Base-by-base conservation (phyloP, 1,140 invertebrate species). In the Notospermus geniculatus region DNA sequence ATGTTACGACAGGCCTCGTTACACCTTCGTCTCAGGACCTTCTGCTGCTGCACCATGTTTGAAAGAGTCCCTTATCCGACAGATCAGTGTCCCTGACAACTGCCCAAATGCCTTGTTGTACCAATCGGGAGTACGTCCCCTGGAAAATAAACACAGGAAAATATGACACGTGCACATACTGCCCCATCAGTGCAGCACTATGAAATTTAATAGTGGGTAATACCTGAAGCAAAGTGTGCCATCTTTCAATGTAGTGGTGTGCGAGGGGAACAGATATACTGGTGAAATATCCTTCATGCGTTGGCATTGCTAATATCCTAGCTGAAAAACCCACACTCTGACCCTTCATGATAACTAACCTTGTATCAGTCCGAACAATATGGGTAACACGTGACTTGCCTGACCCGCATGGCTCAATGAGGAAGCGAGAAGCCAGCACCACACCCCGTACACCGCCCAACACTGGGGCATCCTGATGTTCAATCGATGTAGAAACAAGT, bases 61-160 rank as follows among this genome's bases (percentile, higher is more conserved):
- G 82, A 95, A 95, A 17, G 92, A 93, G 70, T 86, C 87, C 45
- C 91, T 86, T 61, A 96, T 90, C 73, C 89, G 88, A 13, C 88
- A 87, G 45, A 95, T 81, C 74, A 91, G 88, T 60, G 90, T 83
- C 0, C 90, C 90, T 70, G 88, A 89, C 41, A 94, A 85, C 79
- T 94, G 90, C 11, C 92, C 92, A 78, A 92, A 95, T 75, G 89
- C 90, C 81, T 93, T 94, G 80, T 94, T 94, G 82, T 95, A 95
- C 92, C 93, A 96, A 71, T 95, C 92, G 22, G 92, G 90, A 67
- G 90, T 91, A 68, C 92, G 86, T 7, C 93, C 93, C 83, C 92
- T 94, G 83, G n/a, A 74, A 72, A 53, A 59, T 54, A 52, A 64
- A 58, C 53, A 29, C 53, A 28, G 43, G 25, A 28, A 56, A 15